Conservation (phyloP, 30 jellyfish, hydroid and myxozoan species). For the Chrysaora quinquecirrha region DNA sequence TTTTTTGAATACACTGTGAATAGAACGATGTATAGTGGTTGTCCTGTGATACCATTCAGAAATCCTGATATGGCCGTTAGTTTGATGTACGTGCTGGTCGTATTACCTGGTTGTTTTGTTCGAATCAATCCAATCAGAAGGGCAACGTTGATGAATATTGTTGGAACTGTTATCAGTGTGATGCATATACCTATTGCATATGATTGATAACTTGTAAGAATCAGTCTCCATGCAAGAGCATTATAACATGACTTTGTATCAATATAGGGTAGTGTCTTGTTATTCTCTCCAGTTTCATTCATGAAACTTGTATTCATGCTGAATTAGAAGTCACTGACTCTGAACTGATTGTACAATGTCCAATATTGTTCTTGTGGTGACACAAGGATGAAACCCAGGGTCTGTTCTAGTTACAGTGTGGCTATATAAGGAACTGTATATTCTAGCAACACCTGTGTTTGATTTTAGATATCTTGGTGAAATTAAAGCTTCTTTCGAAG, state of each 20-base stretch:
- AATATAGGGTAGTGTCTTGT: too few relatives aligned
- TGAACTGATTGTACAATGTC: too few relatives aligned
- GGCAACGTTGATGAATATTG: constrained; percentile 11
- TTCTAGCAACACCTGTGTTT: too few relatives aligned
- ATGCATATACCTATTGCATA: constrained; percentile 17
- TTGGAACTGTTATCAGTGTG: constrained; percentile 16
- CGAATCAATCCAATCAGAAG: constrained; percentile 3
- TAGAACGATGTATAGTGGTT: constrained; percentile 25
- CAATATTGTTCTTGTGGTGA: too few relatives aligned
- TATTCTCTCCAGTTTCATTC: too few relatives aligned
- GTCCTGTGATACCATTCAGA: constrained; percentile 16
- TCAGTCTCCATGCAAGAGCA: constrained; percentile 39
- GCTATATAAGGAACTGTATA: too few relatives aligned
- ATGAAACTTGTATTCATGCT: too few relatives aligned
- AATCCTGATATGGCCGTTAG: constrained; percentile 18
- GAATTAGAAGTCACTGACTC: too few relatives aligned
- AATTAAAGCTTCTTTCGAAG: too few relatives aligned
- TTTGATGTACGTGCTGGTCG: constrained; percentile 11
- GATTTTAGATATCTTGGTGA: too few relatives aligned
- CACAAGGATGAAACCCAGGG: too few relatives aligned
- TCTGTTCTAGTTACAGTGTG: too few relatives aligned
- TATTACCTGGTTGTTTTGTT: constrained; percentile 1
- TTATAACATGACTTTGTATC: constrained; percentile 16
- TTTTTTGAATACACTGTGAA: constrained; percentile 10
- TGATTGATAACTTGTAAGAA: constrained; percentile 27